phyloP scores from a whole-genome alignment of 1,140 invertebrate genomes.

The Pseudomyrmex flavicornis region DNA sequence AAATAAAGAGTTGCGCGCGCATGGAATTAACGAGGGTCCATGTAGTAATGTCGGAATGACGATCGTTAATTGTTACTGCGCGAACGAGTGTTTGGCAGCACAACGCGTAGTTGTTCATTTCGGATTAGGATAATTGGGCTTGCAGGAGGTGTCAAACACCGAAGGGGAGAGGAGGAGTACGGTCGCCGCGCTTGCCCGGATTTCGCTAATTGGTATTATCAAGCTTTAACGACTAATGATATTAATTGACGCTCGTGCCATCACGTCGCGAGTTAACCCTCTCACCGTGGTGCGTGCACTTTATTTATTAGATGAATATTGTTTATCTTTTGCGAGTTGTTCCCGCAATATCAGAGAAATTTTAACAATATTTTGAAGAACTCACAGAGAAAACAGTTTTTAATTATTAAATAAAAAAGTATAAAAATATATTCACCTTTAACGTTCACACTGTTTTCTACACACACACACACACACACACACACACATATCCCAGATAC shows the following conservation, averaged over 20 bases:
- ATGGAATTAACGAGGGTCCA: conserved; percentile 47
- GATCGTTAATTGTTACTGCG: conserved; percentile 39
- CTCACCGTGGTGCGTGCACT: not conserved
- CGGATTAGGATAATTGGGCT: conserved; percentile 71
- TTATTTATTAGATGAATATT: not conserved
- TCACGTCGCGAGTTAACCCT: conserved; percentile 49
- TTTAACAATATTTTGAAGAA: not conserved
- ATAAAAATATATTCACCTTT: too few species aligned
- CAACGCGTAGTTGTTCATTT: conserved; percentile 64
- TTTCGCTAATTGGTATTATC: conserved; percentile 78
- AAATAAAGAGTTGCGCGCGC: conserved; percentile 57
- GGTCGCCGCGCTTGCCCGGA: conserved; percentile 69
- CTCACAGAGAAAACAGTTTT: too few species aligned
- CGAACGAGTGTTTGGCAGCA: conserved; percentile 45
- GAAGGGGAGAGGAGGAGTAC: not conserved
- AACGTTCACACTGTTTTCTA: too few species aligned
- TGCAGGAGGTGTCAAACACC: conserved; percentile 64
- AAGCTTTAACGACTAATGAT: conserved; percentile 67
- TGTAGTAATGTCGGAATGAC: conserved; percentile 54
- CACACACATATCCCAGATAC: too few species aligned
- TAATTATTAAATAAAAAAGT: too few species aligned
- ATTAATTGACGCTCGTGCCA: conserved; percentile 69
- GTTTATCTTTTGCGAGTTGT: not conserved
- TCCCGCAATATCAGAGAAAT: not conserved
- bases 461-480: too few species aligned